Evolutionary conservation across 2,888 invertebrate species (phyloP), one percentile per base, ranked within the genome.

Genomic region (Muschampia plurimacula): DNA sequence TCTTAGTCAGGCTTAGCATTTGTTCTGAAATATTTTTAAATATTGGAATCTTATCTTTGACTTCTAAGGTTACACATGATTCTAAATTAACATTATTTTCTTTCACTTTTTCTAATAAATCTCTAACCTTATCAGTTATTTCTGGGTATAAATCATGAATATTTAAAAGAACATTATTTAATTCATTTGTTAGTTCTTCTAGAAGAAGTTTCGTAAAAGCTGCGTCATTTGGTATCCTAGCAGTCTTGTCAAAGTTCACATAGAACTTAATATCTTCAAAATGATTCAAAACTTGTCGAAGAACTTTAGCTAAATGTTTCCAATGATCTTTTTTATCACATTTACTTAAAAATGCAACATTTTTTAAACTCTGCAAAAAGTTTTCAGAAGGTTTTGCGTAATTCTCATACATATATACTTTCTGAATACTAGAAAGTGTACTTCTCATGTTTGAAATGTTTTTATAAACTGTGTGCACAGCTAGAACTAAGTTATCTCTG

Each of bases 381-480:
- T 77, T 79, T 82, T 90, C 88, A 4, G 90, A 89, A 8, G 94
- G 93, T 77, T 89, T 88, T 2, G 92, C 92, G 76, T 91, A 94
- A 77, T 93, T 91, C 76, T 91, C 88, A 76, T 89, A 90, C 88
- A 94, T 88, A 57, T 87, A 91, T 68, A 84, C 88, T 79, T 92
- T 93, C 82, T 91, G 92, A 75, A 93, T 84, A 76, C 89, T 91
- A 15, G 90, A 86, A 67, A 95, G 86, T n/a, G 94, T 90, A 75
- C 95, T 89, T 67, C 95, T 91, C 87, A 95, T 95, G 71, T 94
- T 91, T 68, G 94, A 94, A 77, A 95, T 94, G 76, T 92, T 93
- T 9, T 91, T 87, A 78, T 95, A 95, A 52, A 95, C 86, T 52
- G 95, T 94, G 82, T 94, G 90, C 39, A 95, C 85, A 49, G 95